Conservation (phyloP, 30 jellyfish, hydroid and myxozoan species). For the Catostylus mosaicus region DNA sequence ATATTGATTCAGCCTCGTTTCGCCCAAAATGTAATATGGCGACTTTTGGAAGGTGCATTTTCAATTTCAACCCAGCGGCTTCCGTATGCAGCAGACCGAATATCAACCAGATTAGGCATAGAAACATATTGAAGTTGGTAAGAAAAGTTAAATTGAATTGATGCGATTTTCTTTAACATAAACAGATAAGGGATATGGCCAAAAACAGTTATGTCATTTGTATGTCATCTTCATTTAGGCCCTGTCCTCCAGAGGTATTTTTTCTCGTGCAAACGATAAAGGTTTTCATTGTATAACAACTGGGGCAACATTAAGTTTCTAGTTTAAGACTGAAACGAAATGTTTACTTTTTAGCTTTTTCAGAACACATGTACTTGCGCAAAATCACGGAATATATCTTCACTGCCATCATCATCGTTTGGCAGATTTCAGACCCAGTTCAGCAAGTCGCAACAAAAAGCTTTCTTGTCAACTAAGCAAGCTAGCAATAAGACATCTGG, state of each 20-base stretch:
- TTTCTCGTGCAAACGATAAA: not conserved
- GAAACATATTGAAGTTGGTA: not conserved
- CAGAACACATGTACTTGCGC: not conserved
- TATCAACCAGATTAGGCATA: not conserved
- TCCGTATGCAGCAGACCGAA: not conserved
- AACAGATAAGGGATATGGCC: too few species aligned
- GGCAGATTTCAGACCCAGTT: not conserved
- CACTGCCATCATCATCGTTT: too few species aligned
- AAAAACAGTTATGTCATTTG: too few species aligned
- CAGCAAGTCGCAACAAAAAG: not conserved
- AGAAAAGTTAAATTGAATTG: too few species aligned
- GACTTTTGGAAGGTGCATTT: not conserved
- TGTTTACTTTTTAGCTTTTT: not conserved
- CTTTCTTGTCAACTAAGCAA: not conserved
- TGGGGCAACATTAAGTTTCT: not conserved
- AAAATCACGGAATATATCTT: not conserved
- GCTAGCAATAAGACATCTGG: slow-evolving; percentile 37
- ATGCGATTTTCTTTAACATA: too few species aligned
- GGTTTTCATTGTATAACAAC: not conserved
- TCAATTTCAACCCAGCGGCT: not conserved
- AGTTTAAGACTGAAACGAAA: not conserved
- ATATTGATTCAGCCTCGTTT: too few species aligned
- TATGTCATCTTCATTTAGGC: not conserved
- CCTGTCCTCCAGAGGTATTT: not conserved
- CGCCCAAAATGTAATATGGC: too few species aligned